Evolutionary conservation across 2,888 invertebrate species (phyloP).

Genomic region (Caenorhabditis doughertyi): DNA sequence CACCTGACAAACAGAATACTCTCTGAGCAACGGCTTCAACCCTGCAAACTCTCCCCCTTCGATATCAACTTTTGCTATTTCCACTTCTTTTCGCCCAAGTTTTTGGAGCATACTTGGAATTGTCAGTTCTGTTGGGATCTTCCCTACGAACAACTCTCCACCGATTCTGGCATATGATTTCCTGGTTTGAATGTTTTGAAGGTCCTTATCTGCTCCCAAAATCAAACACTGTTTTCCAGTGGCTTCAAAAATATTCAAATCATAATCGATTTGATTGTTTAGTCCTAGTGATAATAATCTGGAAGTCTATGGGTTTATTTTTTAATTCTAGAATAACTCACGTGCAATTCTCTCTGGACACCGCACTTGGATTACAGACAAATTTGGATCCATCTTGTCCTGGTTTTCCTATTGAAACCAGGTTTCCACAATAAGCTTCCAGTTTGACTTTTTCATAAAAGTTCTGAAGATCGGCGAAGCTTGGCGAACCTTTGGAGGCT

Average conservation of each 20-base stretch:
- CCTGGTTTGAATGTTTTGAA: background rate
- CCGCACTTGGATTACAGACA: no score
- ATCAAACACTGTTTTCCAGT: background rate
- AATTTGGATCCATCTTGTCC: no score
- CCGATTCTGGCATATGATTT: background rate
- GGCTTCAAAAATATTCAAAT: background rate
- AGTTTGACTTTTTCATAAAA: no score
- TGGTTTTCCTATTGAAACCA: no score
- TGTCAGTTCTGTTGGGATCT: background rate
- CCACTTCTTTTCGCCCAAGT: background rate
- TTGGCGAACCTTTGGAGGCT: no score
- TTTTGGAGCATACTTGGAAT: background rate
- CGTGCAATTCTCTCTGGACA: no score
- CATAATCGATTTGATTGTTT: conserved; percentile 15
- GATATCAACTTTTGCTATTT: background rate
- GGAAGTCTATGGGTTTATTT: no score
- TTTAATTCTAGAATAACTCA: no score
- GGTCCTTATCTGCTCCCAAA: background rate
- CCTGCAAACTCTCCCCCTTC: conserved; percentile 3
- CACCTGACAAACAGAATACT: conserved; percentile 13
- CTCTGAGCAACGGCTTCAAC: background rate
- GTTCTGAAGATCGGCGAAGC: no score
- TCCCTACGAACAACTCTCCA: conserved; percentile 1
- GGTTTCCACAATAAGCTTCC: no score
- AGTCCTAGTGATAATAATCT: conserved; percentile 3